phyloP scores from a whole-genome alignment of 1,140 invertebrate species.

The Drosophila virilis region DNA sequence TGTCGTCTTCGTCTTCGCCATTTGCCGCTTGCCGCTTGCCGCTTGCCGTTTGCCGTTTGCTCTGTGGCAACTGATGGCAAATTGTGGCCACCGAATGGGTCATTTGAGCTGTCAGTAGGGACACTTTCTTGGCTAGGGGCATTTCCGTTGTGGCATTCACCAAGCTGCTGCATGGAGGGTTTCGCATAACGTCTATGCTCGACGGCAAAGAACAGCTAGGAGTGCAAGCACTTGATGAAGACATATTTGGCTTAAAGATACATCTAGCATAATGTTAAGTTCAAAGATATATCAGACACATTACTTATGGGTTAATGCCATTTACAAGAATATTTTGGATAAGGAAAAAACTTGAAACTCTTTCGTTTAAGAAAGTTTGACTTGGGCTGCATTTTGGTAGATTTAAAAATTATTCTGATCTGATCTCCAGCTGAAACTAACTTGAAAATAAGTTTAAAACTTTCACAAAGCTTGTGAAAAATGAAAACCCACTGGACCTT shows the following conservation, averaged over 20 bases:
- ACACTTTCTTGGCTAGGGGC: conserved; percentile 34
- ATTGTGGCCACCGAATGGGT: conserved; percentile 45
- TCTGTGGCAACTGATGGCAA: conserved; percentile 34
- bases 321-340: too few relatives aligned
- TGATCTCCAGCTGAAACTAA: too few relatives aligned
- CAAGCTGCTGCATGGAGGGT: conserved; percentile 1
- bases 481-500: too few relatives aligned
- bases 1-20: conserved; percentile 7
- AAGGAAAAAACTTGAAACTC: too few relatives aligned
- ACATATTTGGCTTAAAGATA: background rate
- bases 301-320: too few relatives aligned
- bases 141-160: conserved; percentile 25
- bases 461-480: too few relatives aligned
- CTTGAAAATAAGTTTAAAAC: too few relatives aligned
- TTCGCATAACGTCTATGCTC: background rate
- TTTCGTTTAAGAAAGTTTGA: too few relatives aligned
- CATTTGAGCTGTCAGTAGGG: conserved; percentile 46
- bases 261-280: background rate
- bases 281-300: too few relatives aligned
- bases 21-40: conserved; percentile 3
- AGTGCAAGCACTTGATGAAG: background rate
- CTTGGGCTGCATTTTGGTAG: too few relatives aligned
- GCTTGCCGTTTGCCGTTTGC: conserved; percentile 4
- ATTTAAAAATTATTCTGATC: too few relatives aligned
- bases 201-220: background rate